These are phyloP conservation scores for Aspidiotus rigidus DNA, from an alignment of 2,888 invertebrate genomes.

Conservation along the genomic window DNA sequence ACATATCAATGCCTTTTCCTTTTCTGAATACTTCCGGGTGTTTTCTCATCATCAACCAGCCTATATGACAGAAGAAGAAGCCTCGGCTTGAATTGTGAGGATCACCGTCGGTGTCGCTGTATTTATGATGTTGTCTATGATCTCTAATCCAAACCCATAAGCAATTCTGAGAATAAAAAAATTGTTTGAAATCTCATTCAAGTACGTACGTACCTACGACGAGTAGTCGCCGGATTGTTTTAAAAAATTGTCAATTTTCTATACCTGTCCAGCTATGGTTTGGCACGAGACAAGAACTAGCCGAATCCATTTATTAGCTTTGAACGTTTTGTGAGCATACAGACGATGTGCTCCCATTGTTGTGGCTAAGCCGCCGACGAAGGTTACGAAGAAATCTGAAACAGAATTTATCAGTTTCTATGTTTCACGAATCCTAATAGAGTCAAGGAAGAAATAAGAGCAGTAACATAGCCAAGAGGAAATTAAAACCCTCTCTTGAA, in stretches of 20 bases:
- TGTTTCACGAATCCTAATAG: neutral
- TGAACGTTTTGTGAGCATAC: slow-evolving; percentile 69
- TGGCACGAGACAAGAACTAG: slow-evolving; percentile 56
- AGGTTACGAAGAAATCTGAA: slow-evolving; percentile 18
- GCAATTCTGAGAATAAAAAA: slow-evolving; percentile 52
- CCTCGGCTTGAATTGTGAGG: slow-evolving; percentile 72
- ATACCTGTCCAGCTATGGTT: slow-evolving; percentile 68
- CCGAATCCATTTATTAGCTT: slow-evolving; percentile 56
- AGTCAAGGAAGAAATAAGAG: neutral
- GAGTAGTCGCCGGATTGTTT: neutral
- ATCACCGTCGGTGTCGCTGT: slow-evolving; percentile 63
- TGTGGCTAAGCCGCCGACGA: slow-evolving; percentile 38
- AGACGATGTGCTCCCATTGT: slow-evolving; percentile 68
- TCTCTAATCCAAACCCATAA: slow-evolving; percentile 69
- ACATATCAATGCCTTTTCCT: slow-evolving; percentile 59
- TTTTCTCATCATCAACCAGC: slow-evolving; percentile 71
- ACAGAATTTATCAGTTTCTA: neutral
- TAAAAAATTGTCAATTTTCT: neutral
- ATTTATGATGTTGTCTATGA: slow-evolving; percentile 73
- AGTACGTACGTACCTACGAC: neutral
- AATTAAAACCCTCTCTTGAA: too few relatives aligned
- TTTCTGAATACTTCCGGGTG: slow-evolving; percentile 64
- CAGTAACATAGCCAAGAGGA: too few relatives aligned
- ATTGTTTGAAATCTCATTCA: neutral
- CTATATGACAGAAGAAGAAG: slow-evolving; percentile 80